Evolutionary conservation across 2,113 vertebrate genomes (phyloP), one percentile per base, ranked within the genome.

Genomic region (Festucalex cinctus): DNA sequence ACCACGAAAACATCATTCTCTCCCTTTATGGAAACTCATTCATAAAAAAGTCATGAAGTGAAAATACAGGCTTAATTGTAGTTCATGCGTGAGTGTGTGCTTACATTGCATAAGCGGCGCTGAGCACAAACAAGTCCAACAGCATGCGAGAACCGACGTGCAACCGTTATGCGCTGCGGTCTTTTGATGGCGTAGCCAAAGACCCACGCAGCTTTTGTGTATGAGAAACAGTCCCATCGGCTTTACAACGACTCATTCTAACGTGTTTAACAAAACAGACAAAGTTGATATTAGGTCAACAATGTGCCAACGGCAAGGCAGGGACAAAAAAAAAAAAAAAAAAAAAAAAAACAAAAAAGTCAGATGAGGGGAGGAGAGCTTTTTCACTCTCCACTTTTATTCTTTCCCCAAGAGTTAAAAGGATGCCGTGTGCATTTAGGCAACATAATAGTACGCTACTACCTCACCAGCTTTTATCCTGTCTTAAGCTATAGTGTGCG

Each of bases 211-310:
- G 78, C 83, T 78, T 88, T 86, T 88, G 85, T 88, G 69, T 84
- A 83, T 83, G 75, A 83, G 82, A 83, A 90, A 83, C 80, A 79
- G 82, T 88, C 87, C 85, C 85, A 87, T 85, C 85, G 84, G 84
- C 85, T 73, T 79, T 77, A 74, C 74, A 76, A 84, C 81, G 72
- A 82, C 86, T 78, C 83, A 90, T 90, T 89, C 86, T 81, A 89
- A 89, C 83, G 85, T 79, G 85, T 89, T 88, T 84, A 86, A 85
- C 82, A 86, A 85, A 85, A 88, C 84, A 86, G 82, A 89, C 86
- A 88, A 84, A 74, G 83, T 77, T 86, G 85, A 86, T 88, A 85
- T 88, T 83, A 88, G 85, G 88, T 90, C 89, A 90, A 84, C 84
- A 73, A 65, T 82, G 76, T 73, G 85, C 84, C 83, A 83, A 41